phyloP scores from a whole-genome alignment of 2,888 invertebrate genomes.

The Watsonalla cultraria region DNA sequence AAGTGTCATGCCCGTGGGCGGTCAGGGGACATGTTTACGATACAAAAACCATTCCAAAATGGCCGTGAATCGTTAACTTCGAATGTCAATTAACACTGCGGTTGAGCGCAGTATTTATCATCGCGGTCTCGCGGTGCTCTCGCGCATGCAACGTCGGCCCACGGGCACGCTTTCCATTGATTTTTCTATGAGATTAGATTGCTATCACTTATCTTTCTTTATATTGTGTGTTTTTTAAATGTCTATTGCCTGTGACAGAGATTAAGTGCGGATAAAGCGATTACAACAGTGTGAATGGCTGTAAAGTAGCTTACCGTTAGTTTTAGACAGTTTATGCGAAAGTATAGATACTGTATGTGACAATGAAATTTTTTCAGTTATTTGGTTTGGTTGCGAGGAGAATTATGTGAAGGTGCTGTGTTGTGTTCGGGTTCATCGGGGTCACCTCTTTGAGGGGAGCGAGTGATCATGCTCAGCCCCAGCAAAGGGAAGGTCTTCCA shows the following conservation, averaged over 20 bases:
- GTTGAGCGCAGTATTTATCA: slow-evolving; percentile 39
- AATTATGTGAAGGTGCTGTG: no score
- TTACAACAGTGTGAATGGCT: neutral
- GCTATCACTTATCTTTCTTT: slow-evolving; percentile 9
- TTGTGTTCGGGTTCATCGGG: no score
- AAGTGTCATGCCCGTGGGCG: slow-evolving; percentile 50
- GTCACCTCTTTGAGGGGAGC: no score
- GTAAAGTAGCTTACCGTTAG: neutral
- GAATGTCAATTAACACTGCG: slow-evolving; percentile 54
- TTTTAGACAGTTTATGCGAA: neutral
- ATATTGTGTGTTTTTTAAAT: neutral
- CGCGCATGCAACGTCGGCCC: slow-evolving; percentile 30
- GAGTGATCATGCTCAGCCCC: no score
- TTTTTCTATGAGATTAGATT: slow-evolving; percentile 18
- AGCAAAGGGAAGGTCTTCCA: no score
- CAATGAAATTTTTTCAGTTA: no score
- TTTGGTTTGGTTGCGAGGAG: no score
- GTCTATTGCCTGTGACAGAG: neutral
- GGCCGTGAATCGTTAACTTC: slow-evolving; percentile 31
- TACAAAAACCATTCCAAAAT: slow-evolving; percentile 32
- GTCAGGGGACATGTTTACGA: slow-evolving; percentile 53
- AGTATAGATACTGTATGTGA: no score
- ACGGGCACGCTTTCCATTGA: slow-evolving; percentile 29
- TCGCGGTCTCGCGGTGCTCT: slow-evolving; percentile 3
- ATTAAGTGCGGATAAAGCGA: neutral